Conservation (phyloP, 2,797 vertebrate species). For the Parauchenoglanis ngamensis region DNA sequence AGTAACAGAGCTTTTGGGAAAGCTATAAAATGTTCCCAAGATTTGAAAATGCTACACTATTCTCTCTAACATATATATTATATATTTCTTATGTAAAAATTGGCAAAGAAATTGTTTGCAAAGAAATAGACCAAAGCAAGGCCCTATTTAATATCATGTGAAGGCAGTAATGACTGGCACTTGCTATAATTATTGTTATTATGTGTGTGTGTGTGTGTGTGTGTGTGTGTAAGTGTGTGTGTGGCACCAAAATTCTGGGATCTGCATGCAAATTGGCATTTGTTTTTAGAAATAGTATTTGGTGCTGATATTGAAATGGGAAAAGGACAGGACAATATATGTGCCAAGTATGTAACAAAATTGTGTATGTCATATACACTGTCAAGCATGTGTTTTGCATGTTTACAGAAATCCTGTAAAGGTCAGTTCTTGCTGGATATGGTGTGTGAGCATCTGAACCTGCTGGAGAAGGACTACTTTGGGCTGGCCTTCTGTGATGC, state of each 20-base stretch:
- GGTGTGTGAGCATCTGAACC: slow-evolving; percentile 96
- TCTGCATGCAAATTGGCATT: not conserved
- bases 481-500: slow-evolving; percentile 91
- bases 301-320: not conserved
- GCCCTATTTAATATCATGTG: not conserved
- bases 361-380: not conserved
- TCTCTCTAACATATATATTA: not conserved
- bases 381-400: slow-evolving; percentile 34
- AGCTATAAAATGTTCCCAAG: not conserved
- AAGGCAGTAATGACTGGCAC: not conserved
- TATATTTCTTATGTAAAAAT: not conserved
- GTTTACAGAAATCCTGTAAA: slow-evolving; percentile 86
- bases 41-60: not conserved
- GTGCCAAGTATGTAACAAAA: not conserved
- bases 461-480: slow-evolving; percentile 97
- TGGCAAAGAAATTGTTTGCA: not conserved
- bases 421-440: slow-evolving; percentile 92
- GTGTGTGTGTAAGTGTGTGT: no score
- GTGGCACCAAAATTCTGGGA: no score
- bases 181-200: no score
- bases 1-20: not conserved
- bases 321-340: not conserved
- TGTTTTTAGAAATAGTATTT: not conserved
- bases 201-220: no score
- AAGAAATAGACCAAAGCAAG: not conserved